Conservation (phyloP, 2,797 vertebrate genomes). For the Myotis findleyi region DNA sequence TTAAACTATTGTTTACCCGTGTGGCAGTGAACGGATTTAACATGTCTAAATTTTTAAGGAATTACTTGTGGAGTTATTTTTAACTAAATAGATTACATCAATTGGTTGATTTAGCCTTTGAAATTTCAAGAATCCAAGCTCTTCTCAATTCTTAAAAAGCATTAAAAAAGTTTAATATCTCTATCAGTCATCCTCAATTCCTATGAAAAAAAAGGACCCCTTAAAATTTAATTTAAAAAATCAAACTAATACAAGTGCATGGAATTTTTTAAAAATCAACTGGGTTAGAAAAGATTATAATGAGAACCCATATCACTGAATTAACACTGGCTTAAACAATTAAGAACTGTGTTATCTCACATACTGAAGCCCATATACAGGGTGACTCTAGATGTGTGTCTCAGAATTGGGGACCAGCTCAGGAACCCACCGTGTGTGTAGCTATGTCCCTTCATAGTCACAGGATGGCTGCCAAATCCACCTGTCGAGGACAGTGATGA, state of each 20-base stretch:
- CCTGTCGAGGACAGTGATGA: neutral
- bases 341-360: neutral
- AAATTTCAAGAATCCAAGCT: conserved; percentile 32
- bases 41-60: conserved; percentile 2
- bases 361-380: fast-evolving
- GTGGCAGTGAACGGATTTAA: neutral
- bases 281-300: neutral
- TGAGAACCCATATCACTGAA: neutral
- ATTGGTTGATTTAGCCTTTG: neutral
- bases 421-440: neutral
- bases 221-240: neutral
- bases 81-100: conserved; percentile 14
- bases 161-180: neutral
- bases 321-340: neutral
- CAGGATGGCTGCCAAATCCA: neutral
- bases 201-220: neutral
- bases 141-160: neutral
- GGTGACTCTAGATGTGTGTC: neutral
- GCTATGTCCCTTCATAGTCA: neutral
- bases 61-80: neutral
- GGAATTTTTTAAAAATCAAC: neutral
- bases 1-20: neutral
- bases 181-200: neutral
- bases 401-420: neutral
- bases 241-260: neutral